Evolutionary conservation across 2,113 vertebrate species (phyloP).

Genomic region (Nettapus auritus): DNA sequence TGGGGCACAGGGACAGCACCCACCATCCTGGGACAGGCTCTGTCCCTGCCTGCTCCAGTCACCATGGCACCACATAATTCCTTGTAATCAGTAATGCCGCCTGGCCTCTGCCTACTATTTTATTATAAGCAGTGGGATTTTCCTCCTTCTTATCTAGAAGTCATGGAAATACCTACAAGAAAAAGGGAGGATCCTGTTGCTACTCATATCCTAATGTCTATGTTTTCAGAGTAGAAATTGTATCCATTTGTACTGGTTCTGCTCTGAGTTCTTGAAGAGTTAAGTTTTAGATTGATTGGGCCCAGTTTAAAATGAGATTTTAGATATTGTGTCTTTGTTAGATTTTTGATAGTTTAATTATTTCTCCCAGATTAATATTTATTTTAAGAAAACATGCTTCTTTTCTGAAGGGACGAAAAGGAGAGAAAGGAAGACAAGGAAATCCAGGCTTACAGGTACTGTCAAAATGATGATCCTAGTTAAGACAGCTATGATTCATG

Average conservation of each 20-base stretch:
- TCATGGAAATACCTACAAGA: background rate
- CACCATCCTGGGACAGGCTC: accelerated
- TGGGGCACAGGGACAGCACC: background rate
- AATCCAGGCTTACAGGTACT: slow-evolving; percentile 84
- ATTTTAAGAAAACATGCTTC: background rate
- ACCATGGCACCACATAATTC: background rate
- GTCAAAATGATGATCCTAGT: background rate
- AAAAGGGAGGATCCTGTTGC: background rate
- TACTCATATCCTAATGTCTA: background rate
- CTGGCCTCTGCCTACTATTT: background rate
- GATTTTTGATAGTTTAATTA: background rate
- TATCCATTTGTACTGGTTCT: background rate
- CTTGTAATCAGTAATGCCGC: background rate
- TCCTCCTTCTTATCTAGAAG: background rate
- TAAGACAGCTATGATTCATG: background rate
- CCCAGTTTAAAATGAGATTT: background rate
- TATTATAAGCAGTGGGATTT: background rate
- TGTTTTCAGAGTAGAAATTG: background rate
- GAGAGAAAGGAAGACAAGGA: slow-evolving; percentile 87
- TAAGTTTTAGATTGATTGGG: background rate
- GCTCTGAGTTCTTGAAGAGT: background rate
- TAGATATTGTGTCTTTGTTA: background rate
- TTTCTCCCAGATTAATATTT: background rate
- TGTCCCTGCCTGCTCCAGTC: background rate
- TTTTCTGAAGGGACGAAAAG: slow-evolving; percentile 80